phyloP scores from a whole-genome alignment of 2,797 vertebrate species.

The Enteromius radiatus region DNA sequence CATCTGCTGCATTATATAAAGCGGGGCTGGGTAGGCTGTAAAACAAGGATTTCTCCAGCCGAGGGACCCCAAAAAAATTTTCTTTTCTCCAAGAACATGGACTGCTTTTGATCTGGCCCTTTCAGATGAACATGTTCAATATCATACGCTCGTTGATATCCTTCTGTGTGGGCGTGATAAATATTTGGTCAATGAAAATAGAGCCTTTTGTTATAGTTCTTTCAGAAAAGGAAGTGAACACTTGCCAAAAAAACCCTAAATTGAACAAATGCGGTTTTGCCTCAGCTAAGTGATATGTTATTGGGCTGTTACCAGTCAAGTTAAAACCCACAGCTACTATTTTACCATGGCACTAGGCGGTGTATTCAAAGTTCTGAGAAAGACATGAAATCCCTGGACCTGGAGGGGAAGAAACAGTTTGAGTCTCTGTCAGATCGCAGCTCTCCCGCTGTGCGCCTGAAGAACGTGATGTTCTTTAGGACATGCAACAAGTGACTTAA shows the following conservation, averaged over 20 bases:
- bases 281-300: neutral
- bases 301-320: neutral
- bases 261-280: constrained; percentile 29
- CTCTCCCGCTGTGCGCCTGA: constrained; percentile 20
- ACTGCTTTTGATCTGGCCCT: neutral
- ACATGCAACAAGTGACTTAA: constrained; percentile 61
- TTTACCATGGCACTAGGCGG: constrained; percentile 6
- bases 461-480: constrained; percentile 61
- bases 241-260: neutral
- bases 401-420: constrained; percentile 27
- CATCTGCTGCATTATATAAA: constrained; percentile 53
- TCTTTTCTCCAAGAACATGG: constrained; percentile 22
- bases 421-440: constrained; percentile 46
- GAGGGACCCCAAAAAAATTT: constrained; percentile 9
- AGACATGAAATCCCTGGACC: neutral
- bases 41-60: constrained; percentile 15
- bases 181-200: constrained; percentile 22
- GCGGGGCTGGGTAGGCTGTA: neutral
- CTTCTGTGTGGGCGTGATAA: constrained; percentile 12
- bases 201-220: constrained; percentile 21
- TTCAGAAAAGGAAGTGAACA: constrained; percentile 15
- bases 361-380: constrained; percentile 13
- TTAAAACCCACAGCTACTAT: constrained; percentile 18
- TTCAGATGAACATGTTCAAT: neutral
- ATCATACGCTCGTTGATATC: neutral